Evolutionary conservation across 2,797 vertebrate genomes (phyloP), one percentile per base, ranked within the genome.

Genomic region (Xenentodon cancila): DNA sequence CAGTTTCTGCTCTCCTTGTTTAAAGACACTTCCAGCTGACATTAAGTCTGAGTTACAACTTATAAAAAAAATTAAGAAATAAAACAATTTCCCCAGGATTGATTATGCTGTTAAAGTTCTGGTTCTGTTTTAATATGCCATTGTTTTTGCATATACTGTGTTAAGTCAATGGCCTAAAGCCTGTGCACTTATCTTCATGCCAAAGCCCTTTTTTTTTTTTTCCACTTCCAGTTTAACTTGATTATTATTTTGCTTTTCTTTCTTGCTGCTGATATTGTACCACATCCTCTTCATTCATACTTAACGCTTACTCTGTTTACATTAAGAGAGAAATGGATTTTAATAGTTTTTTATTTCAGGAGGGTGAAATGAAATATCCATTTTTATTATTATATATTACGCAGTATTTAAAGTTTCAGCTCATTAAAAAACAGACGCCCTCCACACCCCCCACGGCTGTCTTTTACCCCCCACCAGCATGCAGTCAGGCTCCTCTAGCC

Each of bases 341-440:
- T 97, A 98, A 99, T 96, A 95, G 95, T 94, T 95, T 97, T 94
- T 63, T 95, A 5, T 98, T 95, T 94, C 91, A 85, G 90, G 91
- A 94, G 95, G 93, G 94, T 95, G 96, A 96, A 98, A 98, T 97
- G 95, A 96, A 96, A 94, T 97, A 96, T 97, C 93, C 96, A 95
- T 98, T 99, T 96, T 96, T 96, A 92, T 96, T 96, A 92, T 95
- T 95, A 94, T 97, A 96, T 97, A 98, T 99, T 98, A 98, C 97
- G 95, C 97, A 98, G 96, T 99, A 99, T 96, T 99, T 99, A 99
- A 99, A 98, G 98, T 97, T 98, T 97, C 95, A 96, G 95, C 96
- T 99, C 97, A 99, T 99, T 99, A 97, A 96, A 97, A 97, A 94
- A 88, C 92, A 93, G 94, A 96, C 95, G 93, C 95, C 95, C 94